Base-by-base conservation (phyloP, 2,888 invertebrate species). In the Orthosia cruda region DNA sequence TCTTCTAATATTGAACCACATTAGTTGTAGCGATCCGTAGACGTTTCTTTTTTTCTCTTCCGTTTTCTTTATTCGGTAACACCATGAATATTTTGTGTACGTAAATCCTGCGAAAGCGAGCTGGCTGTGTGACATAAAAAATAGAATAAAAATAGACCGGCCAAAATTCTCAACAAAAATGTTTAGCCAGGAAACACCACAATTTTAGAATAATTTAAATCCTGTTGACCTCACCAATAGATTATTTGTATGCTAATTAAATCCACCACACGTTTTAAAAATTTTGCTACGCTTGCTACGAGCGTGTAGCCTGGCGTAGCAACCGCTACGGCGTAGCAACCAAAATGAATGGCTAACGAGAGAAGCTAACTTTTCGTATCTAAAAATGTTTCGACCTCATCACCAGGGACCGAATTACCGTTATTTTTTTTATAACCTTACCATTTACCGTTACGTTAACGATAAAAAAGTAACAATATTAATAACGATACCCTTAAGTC, bases 291-390 rank as follows among this genome's bases (percentile, higher is more conserved):
- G 18, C 4, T 50, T 47, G 62, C 62, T 76, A 76, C 77, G 61
- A 47, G 13, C 2, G 16, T 65, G 61, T 54, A 57, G 61, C 55
- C n/a, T 40, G 26, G 23, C 81, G 64, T 74, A 77, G 74, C 62
- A n/a, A n/a, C n/a, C n/a, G n/a, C n/a, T n/a, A n/a, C n/a, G n/a
- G n/a, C n/a, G n/a, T n/a, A n/a, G n/a, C n/a, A 62, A 15, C 50
- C 4, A 20, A 50, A 77, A 45, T 23, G 0, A 40, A 13, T 52
- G n/a, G 4, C 4, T 26, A 62, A 47, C n/a, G 11, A 40, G 23
- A 9, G 13, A 18, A 18, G 9, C 18, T 9, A 26, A 71, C 18
- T 40, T 32, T 63, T 64, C 15, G 13, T 20, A 16, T n/a, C 2
- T 49, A 54, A 58, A 40, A 49, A 47, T 15, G 1, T 45, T 57